These are phyloP conservation scores for Garra rufa DNA, from an alignment of 2,113 vertebrate species.

Conservation along the genomic window DNA sequence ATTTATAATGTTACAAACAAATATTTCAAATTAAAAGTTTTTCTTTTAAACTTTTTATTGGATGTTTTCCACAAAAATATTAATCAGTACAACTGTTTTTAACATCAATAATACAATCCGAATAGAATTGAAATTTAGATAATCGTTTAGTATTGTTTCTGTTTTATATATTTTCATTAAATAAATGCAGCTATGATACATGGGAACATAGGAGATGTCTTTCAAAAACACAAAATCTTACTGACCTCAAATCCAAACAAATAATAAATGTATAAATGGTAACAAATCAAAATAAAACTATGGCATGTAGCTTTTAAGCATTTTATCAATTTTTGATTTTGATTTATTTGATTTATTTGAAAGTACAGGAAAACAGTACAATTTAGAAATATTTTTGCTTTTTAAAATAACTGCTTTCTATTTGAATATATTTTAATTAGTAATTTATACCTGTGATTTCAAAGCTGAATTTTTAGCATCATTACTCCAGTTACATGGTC, in stretches of 20 bases:
- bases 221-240: not conserved
- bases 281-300: not conserved
- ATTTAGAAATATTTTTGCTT: too few species aligned
- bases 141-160: not conserved
- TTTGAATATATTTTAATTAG: too few species aligned
- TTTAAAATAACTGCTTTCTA: too few species aligned
- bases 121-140: not conserved
- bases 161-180: not conserved
- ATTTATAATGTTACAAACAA: not conserved
- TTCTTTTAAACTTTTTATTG: not conserved
- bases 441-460: too few species aligned
- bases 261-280: not conserved
- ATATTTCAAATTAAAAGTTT: not conserved
- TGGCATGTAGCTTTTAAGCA: not conserved
- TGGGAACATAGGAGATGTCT: not conserved
- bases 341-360: too few species aligned
- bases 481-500: too few species aligned
- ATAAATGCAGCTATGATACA: not conserved
- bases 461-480: too few species aligned
- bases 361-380: too few species aligned
- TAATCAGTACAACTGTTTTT: not conserved
- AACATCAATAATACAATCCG: not conserved
- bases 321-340: too few species aligned
- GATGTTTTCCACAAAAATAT: not conserved
- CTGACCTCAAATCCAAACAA: not conserved